Percentiles rank a stretch among this genome's conserved stretches.
Evolutionary conservation across 2,888 invertebrate species (phyloP).

Genomic region (Adelphocoris suturalis): DNA sequence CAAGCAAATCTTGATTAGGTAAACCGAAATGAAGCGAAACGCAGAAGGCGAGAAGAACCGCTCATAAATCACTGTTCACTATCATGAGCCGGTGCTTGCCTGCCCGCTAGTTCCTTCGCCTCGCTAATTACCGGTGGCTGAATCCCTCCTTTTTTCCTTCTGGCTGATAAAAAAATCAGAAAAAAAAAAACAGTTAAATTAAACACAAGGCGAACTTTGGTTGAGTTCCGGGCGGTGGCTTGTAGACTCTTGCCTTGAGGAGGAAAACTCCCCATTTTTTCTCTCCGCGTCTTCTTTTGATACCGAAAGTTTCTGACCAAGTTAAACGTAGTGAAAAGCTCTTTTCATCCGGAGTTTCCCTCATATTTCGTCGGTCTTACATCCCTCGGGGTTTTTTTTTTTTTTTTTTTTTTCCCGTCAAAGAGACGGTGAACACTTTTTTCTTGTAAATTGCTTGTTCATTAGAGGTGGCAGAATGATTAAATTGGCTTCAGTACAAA

Average conservation of each 20-base stretch:
- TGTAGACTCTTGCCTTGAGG: neutral
- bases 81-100: constrained; percentile 30
- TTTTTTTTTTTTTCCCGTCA: neutral
- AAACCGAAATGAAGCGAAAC: constrained; percentile 32
- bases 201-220: constrained; percentile 8
- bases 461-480: constrained; percentile 20
- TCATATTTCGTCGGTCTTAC: neutral
- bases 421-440: neutral
- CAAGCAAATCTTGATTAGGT: constrained; percentile 43
- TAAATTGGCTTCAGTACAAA: neutral
- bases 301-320: constrained; percentile 42
- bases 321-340: constrained; percentile 51
- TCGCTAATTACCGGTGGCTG: constrained; percentile 9
- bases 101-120: neutral
- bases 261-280: neutral
- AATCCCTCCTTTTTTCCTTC: neutral
- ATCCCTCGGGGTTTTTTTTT: neutral
- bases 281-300: constrained; percentile 4
- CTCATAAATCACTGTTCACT: constrained; percentile 58
- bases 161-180: neutral
- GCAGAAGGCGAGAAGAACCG: constrained; percentile 21
- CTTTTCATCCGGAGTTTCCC: constrained; percentile 37
- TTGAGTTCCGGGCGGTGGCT: neutral
- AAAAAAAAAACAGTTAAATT: constrained; percentile 6
- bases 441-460: neutral